Evolutionary conservation across 1,140 invertebrate genomes (phyloP), one percentile per base, ranked within the genome.

Genomic region (Drosophila leontia): DNA sequence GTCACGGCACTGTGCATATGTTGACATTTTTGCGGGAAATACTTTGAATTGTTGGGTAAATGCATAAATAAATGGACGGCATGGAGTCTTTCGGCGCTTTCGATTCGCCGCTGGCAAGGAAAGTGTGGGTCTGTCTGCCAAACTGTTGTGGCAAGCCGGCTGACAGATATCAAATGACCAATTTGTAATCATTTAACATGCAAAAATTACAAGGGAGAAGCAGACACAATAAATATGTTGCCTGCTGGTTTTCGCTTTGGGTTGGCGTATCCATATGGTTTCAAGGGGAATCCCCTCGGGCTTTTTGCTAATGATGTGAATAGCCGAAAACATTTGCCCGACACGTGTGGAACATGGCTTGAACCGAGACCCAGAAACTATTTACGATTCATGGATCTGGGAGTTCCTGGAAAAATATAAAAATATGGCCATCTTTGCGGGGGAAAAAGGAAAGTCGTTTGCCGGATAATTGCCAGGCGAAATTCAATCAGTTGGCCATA

Each of bases 1-100:
- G 79, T 87, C 83, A 87, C 72, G 76, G 79, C 83, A 82, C 68
- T 77, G 83, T 76, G 80, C 83, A 86, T 87, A 87, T 87, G 83
- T 87, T 86, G 83, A 86, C 83, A 82, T 82, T 85, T 82, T 80
- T 83, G 61, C 60, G 69, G 75, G 67, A 86, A 87, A 87, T 87
- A 87, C 67, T 83, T 87, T 63, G 77, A 87, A 87, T 88, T 74
- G 76, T 67, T 87, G 68, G 76, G 76, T 83, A 62, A 84, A 87
- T 87, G 80, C 80, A 82, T 58, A 35, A 60, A 41, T 60, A 72
- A 72, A 71, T 71, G 67, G 53, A 48, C 67, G 69, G 57, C 32
- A 55, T 34, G 41, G 19, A 41, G 34, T 59, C 50, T 75, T 75
- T 56, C 13, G 44, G 42, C 44, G 70, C 59, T 75, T 75, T 56